Percentiles rank a stretch among this genome's conserved stretches.
These are phyloP conservation scores for Thunnus albacares DNA, from an alignment of 2,797 vertebrate genomes.

Conservation along the genomic window DNA sequence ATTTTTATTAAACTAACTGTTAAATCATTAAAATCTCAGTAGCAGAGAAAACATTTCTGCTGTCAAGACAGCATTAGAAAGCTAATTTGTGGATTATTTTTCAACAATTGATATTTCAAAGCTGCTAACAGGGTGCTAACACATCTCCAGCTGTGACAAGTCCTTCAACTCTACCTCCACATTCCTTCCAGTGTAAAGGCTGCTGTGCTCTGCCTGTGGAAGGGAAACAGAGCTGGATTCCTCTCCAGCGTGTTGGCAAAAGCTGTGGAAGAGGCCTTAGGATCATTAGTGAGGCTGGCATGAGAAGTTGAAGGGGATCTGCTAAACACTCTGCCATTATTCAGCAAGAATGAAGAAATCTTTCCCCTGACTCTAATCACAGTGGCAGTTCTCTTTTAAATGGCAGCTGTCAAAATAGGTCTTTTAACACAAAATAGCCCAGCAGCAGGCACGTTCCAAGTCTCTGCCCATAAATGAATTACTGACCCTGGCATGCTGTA, in stretches of 20 bases:
- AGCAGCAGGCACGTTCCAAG: conserved; percentile 58
- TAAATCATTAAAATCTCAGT: conserved; percentile 69
- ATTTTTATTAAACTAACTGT: conserved; percentile 37
- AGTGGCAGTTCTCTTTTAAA: conserved; percentile 78
- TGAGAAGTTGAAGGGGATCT: conserved; percentile 77
- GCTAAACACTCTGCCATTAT: conserved; percentile 83
- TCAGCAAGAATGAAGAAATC: conserved; percentile 74
- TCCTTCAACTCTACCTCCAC: conserved; percentile 76
- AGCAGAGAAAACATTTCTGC: conserved; percentile 49
- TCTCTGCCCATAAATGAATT: conserved; percentile 62
- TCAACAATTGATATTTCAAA: conserved; percentile 58
- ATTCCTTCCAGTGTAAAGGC: conserved; percentile 73
- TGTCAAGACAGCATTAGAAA: conserved; percentile 63
- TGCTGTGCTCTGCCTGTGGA: conserved; percentile 67
- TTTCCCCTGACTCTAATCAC: conserved; percentile 79
- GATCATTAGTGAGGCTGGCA: conserved; percentile 83
- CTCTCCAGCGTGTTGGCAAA: conserved; percentile 74
- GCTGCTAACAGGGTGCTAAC: conserved; percentile 74
- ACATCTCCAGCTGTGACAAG: conserved; percentile 73
- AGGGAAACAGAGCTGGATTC: conserved; percentile 76
- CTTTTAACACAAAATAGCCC: conserved; percentile 65
- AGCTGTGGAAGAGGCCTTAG: conserved; percentile 80
- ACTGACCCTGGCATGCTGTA: conserved; percentile 59
- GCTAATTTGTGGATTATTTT: conserved; percentile 65
- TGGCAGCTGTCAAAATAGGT: conserved; percentile 86